A percentile compares a stretch with the other conserved stretches of the same genome.
Conservation (phyloP, 2,797 vertebrate genomes). For the Acanthurus leucopareius region DNA sequence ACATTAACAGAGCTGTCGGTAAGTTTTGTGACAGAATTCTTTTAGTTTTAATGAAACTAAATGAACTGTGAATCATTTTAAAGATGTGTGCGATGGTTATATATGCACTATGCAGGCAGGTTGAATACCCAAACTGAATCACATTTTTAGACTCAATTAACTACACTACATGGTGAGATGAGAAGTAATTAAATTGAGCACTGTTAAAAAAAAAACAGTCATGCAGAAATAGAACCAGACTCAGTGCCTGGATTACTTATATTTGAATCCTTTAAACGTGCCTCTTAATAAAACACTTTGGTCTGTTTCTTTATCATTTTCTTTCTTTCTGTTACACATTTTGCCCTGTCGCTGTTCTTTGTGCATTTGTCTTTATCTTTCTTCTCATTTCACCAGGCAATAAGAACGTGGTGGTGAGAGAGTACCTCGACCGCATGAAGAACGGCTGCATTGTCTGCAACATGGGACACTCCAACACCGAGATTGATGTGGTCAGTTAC, state of each 20-base stretch:
- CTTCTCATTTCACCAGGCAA: slow-evolving; percentile 84
- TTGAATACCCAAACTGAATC: neutral
- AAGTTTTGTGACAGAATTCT: neutral
- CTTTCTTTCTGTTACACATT: neutral
- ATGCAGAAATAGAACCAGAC: neutral
- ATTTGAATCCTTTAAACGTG: neutral
- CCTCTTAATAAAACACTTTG: neutral
- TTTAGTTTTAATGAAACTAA: neutral
- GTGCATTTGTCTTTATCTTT: neutral
- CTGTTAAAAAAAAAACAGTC: neutral
- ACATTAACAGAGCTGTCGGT: too few relatives aligned
- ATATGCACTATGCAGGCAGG: neutral
- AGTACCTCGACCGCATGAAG: slow-evolving; percentile 96
- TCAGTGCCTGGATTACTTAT: neutral
- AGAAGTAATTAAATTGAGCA: slow-evolving; percentile 28
- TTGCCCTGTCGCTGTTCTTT: neutral
- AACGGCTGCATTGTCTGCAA: slow-evolving; percentile 96
- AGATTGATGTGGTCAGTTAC: slow-evolving; percentile 92
- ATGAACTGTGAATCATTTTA: neutral
- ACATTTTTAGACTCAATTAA: slow-evolving; percentile 32
- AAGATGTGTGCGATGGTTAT: neutral
- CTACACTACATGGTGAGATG: neutral
- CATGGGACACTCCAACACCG: slow-evolving; percentile 97
- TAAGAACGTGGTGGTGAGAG: slow-evolving; percentile 96
- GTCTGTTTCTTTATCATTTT: neutral